Evolutionary conservation across 2,888 invertebrate species (phyloP).

Genomic region (Drosophila falleni): DNA sequence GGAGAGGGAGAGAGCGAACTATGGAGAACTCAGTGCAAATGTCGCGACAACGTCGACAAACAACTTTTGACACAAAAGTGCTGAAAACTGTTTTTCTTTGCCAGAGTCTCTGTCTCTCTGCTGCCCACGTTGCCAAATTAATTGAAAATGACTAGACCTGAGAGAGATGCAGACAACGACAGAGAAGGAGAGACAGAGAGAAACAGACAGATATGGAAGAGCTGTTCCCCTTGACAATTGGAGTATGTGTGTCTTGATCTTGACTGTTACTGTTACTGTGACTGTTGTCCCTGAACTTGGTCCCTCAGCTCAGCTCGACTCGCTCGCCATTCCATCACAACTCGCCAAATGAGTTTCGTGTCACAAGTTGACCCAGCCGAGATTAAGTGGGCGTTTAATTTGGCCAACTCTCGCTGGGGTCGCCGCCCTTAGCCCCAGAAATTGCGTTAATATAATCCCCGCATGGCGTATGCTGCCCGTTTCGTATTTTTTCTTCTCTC

Average conservation of each 20-base stretch:
- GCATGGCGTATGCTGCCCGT: constrained; percentile 64
- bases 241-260: constrained; percentile 71
- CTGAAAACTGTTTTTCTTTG: constrained; percentile 74
- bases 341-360: constrained; percentile 74
- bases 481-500: constrained; percentile 10
- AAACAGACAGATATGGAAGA: background rate
- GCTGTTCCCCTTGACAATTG: constrained; percentile 7
- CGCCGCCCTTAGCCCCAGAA: constrained; percentile 52
- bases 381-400: constrained; percentile 82
- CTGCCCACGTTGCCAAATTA: constrained; percentile 72
- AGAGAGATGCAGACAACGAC: constrained; percentile 11
- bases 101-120: constrained; percentile 9
- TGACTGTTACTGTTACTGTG: constrained; percentile 40
- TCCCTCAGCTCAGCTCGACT: constrained; percentile 15
- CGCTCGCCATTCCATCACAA: constrained; percentile 28
- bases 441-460: constrained; percentile 79
- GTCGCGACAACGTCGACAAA: constrained; percentile 75
- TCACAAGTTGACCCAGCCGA: constrained; percentile 78
- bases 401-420: constrained; percentile 69
- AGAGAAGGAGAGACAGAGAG: background rate
- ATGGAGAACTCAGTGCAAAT: constrained; percentile 47
- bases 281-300: constrained; percentile 66
- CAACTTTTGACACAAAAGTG: constrained; percentile 77
- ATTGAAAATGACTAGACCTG: constrained; percentile 77
- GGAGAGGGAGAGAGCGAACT: constrained; percentile 22